Base-by-base conservation (phyloP, 2,797 vertebrate species). In the Sternotherus odoratus region DNA sequence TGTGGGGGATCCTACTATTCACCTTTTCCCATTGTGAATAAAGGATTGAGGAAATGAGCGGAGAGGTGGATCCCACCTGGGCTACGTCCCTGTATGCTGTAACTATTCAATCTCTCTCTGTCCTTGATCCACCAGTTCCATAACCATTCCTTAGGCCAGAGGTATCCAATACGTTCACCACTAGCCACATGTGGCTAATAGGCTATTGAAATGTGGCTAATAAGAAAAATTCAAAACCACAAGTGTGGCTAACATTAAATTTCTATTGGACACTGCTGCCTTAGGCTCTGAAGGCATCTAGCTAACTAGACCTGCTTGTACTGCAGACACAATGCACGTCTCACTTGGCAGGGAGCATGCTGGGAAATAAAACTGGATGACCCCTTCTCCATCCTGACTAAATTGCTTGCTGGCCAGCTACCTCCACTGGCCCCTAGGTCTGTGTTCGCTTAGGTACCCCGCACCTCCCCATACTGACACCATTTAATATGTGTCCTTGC, bases 21-120 rank as follows among this genome's bases (percentile, higher is more conserved):
- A 60, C 43, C 74, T 9, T 5, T 46, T 39, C 48, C 26, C 74
- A 9, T 46, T 43, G 13, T 48, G 43, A 77, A 30, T 36, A 17
- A 17, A 69, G 46, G 26, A 16, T 28, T 48, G 39, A 48, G 72
- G 13, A n/a, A 36, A 8, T 9, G 12, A 28, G 9, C 48, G 12
- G 16, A 77, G 30, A n/a, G 75, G 13, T 8, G 33, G 33, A 4
- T 53, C 77, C 36, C 23, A 39, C 77, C n/a, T 39, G n/a, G 39
- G n/a, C n/a, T 36, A 24, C 13, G 36, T 51, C n/a, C 77, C 23
- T 36, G 12, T 79, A 24, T 79, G 33, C 77, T 53, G n/a, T 15
- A 53, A 19, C 33, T 82, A 49, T 79, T 51, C 33, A 2, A 19
- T 8, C 3, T 1, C 50, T 57, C 56, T n/a, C 0, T 0, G 19